phyloP scores from a whole-genome alignment of 2,797 vertebrate species.

The Diplodus sargus region DNA sequence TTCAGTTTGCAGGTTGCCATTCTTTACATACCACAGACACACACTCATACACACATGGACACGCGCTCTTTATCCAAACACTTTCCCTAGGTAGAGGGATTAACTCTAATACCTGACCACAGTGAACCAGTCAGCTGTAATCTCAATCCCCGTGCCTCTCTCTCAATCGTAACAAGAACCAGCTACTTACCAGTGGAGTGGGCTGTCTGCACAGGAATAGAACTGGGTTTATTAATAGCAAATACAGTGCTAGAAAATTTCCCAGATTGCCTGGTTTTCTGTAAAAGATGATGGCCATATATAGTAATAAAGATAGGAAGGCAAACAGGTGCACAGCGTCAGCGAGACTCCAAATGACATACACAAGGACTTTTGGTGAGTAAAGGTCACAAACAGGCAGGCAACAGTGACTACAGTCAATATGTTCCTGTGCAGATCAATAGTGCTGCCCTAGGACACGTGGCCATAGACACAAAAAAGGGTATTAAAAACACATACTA shows the following conservation, averaged over 20 bases:
- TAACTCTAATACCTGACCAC: conserved; percentile 72
- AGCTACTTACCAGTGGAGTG: conserved; percentile 59
- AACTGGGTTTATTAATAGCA: conserved; percentile 56
- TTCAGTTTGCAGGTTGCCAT: conserved; percentile 18
- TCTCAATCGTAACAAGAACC: conserved; percentile 58
- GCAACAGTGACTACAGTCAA: conserved; percentile 44
- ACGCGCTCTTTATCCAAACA: conserved; percentile 49
- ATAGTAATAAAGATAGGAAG: conserved; percentile 7
- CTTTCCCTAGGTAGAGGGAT: conserved; percentile 65
- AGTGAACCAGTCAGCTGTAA: conserved; percentile 65
- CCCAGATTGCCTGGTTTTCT: conserved; percentile 1
- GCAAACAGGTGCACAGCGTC: conserved; percentile 21
- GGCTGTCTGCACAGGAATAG: conserved; percentile 52
- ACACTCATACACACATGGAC: background rate
- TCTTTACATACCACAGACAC: conserved; percentile 13
- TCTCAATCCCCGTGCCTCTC: conserved; percentile 60
- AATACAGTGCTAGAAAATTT: conserved; percentile 18
- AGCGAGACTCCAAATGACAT: conserved; percentile 21
- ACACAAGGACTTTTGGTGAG: conserved; percentile 26
- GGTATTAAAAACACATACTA: background rate
- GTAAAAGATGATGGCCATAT: conserved; percentile 1
- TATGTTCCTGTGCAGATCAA: conserved; percentile 55
- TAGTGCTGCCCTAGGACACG: conserved; percentile 37
- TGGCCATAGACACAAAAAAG: conserved; percentile 4
- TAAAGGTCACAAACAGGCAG: conserved; percentile 65